Evolutionary conservation across 1,140 invertebrate species (phyloP).

Genomic region (Polypedilum vanderplanki): DNA sequence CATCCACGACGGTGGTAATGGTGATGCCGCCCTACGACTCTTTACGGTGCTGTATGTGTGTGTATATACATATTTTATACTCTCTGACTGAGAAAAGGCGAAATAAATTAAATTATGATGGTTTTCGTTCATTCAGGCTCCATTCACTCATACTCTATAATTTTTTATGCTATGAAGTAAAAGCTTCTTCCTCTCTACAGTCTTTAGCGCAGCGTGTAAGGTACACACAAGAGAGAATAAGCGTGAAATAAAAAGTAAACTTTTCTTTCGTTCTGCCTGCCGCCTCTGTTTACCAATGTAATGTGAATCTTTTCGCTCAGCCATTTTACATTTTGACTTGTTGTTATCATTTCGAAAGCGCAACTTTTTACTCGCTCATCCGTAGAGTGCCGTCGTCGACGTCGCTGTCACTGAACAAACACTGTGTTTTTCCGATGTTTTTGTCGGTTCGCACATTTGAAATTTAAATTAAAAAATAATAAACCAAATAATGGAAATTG

Average conservation of each 20-base stretch:
- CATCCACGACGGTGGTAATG: not conserved
- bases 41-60: not conserved
- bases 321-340: slow-evolving; percentile 26
- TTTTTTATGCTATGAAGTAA: not conserved
- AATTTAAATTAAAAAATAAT: slow-evolving; percentile 29
- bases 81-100: slow-evolving; percentile 16
- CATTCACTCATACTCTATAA: not conserved
- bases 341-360: slow-evolving; percentile 26
- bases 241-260: not conserved
- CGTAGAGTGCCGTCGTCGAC: not conserved
- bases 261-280: not conserved
- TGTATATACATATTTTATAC: not conserved
- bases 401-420: slow-evolving; percentile 17
- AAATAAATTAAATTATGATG: slow-evolving; percentile 20
- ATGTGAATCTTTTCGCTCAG: not conserved
- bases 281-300: slow-evolving; percentile 3
- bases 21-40: not conserved
- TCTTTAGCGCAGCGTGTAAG: not conserved
- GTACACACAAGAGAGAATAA: not conserved
- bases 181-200: no score
- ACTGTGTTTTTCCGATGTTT: slow-evolving; percentile 22
- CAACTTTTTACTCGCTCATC: not conserved
- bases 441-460: slow-evolving; percentile 23
- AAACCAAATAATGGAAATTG: slow-evolving; percentile 28
- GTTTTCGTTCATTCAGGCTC: not conserved